These are phyloP conservation scores for Coryphaenoides rupestris DNA, from an alignment of 2,113 vertebrate species.

Conservation along the genomic window DNA sequence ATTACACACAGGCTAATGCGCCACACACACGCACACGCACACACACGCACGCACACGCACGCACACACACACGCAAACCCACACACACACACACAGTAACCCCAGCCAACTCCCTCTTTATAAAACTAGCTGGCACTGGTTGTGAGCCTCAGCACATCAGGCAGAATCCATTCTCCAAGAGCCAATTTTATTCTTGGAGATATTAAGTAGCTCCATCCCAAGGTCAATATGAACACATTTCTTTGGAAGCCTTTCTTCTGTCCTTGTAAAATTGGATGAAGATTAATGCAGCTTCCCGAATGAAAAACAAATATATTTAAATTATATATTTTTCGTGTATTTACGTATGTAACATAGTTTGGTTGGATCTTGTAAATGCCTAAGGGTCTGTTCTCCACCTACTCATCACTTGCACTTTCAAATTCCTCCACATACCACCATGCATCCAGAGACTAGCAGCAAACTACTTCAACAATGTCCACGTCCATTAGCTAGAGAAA, in stretches of 20 bases:
- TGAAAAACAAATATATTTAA: no score
- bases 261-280: slow-evolving; percentile 38
- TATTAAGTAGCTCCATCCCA: slow-evolving; percentile 59
- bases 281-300: slow-evolving; percentile 46
- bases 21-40: slow-evolving; percentile 26
- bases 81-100: slow-evolving; percentile 8
- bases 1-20: not conserved
- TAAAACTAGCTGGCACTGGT: slow-evolving; percentile 58
- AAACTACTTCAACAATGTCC: no score
- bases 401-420: no score
- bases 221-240: slow-evolving; percentile 58
- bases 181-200: slow-evolving; percentile 62
- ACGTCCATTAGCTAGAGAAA: no score
- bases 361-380: no score
- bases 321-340: no score
- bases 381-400: no score
- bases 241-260: slow-evolving; percentile 40
- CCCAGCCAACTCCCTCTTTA: slow-evolving; percentile 54
- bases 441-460: no score
- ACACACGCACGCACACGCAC: slow-evolving; percentile 21
- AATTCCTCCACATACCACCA: no score
- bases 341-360: no score
- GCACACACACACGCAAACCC: slow-evolving; percentile 7
- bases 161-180: slow-evolving; percentile 60
- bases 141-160: slow-evolving; percentile 56